Evolutionary conservation across 2,113 vertebrate species (phyloP), one percentile per base, ranked within the genome.

Genomic region (Semnornis frantzii): DNA sequence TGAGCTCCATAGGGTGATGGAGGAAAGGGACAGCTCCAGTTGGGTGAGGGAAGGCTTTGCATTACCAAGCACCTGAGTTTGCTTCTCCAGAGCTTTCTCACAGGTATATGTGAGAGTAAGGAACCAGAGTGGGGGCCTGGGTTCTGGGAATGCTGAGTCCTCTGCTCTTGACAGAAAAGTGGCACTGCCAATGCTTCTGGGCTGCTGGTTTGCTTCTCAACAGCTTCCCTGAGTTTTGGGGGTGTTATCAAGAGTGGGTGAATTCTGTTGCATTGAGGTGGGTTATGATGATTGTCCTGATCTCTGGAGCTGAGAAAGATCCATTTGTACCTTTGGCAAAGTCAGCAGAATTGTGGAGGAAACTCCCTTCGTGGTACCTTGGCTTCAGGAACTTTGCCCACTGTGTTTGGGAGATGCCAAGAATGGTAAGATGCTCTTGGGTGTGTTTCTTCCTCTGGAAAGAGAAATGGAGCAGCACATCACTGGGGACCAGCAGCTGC

Each of bases 391-490:
- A 52, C 18, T 25, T 23, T 6, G 69, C 27, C 28, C 6, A 2
- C 4, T 2, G 64, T 83, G 27, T 25, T 90, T 81, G 34, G 1
- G 18, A 81, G 44, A 46, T 46, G 44, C 44, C 16, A 46, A 46
- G 44, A 46, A 46, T 39, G 37, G 37, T 39, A 39, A 39, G 37
- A 39, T 46, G 44, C 44, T 46, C 44, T 18, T 46, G 44, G 44
- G 16, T 46, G 44, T 46, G 18, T 46, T 46, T 46, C 44, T 46
- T 46, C 44, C 44, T 46, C 44, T 46, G 44, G 44, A 46, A 46
- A 57, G 91, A 73, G 63, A 81, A 81, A 85, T 92, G 71, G 94
- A 96, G 86, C 76, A 82, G 42, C 70, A 48, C 82, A 77, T 64
- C 0, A 0, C 63, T 70, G 25, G 72, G n/a, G 64, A 91, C 21